These are phyloP conservation scores for Chironomus riparius DNA, from an alignment of 2,888 invertebrate genomes.

Conservation along the genomic window DNA sequence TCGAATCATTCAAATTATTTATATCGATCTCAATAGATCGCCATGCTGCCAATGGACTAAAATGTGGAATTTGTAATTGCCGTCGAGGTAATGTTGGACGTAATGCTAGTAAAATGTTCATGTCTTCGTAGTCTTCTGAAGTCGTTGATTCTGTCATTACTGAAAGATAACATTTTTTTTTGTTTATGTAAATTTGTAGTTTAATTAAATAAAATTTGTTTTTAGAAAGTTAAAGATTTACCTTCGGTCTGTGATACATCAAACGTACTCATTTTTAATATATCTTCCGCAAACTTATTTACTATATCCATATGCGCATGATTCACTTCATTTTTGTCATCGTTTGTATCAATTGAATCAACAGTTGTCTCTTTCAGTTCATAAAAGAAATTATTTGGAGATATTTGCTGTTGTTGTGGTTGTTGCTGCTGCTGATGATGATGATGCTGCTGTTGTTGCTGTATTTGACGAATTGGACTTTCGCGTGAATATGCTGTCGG, in stretches of 20 bases:
- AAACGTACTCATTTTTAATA: constrained; percentile 30
- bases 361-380: constrained; percentile 53
- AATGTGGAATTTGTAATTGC: constrained; percentile 64
- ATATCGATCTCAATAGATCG: constrained; percentile 46
- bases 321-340: constrained; percentile 28
- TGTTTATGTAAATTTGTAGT: background rate
- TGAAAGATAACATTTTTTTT: background rate
- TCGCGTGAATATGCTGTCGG: background rate
- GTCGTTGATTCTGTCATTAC: constrained; percentile 49
- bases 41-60: constrained; percentile 80
- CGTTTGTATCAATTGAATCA: constrained; percentile 35
- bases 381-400: constrained; percentile 53
- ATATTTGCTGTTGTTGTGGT: background rate
- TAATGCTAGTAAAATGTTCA: constrained; percentile 62
- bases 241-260: constrained; percentile 11
- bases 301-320: constrained; percentile 33
- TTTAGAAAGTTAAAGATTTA: background rate
- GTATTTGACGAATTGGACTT: constrained; percentile 40
- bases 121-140: constrained; percentile 44
- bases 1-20: constrained; percentile 9
- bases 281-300: constrained; percentile 37
- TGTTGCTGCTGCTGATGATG: constrained; percentile 2
- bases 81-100: constrained; percentile 73
- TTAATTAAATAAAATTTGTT: no score
- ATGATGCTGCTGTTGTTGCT: constrained; percentile 33